These are phyloP conservation scores for Cyclura pinguis DNA, from an alignment of 2,797 vertebrate species.

Conservation along the genomic window DNA sequence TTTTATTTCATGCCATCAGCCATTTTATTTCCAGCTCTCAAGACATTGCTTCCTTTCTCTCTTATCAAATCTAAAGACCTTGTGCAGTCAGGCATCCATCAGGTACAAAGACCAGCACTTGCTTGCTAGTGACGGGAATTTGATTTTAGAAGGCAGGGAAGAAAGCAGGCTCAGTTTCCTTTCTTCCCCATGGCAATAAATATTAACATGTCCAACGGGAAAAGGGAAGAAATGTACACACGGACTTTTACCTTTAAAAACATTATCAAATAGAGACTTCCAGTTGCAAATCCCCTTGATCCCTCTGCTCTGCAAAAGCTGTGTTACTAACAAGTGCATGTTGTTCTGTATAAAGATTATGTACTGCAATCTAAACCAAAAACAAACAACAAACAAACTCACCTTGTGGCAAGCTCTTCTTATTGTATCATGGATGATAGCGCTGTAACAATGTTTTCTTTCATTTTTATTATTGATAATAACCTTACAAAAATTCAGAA, in stretches of 20 bases:
- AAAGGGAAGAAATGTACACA: neutral
- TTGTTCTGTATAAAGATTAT: neutral
- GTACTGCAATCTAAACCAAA: fast-evolving
- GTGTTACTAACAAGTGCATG: neutral
- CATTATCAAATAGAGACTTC: neutral
- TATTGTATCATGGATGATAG: neutral
- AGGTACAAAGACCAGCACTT: conserved; percentile 14
- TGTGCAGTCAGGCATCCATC: neutral
- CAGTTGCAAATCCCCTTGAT: neutral
- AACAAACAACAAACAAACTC: too few relatives aligned
- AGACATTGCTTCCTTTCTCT: conserved; percentile 8
- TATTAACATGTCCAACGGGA: neutral
- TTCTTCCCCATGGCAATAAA: neutral
- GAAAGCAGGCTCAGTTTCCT: conserved; percentile 26
- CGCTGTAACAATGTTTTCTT: neutral
- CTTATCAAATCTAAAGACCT: conserved; percentile 35
- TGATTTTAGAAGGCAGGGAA: conserved; percentile 39
- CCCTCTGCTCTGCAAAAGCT: neutral
- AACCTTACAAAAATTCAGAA: neutral
- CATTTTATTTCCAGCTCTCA: conserved; percentile 39
- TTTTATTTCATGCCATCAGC: conserved; percentile 56
- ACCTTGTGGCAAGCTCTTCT: neutral
- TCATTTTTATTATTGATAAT: neutral
- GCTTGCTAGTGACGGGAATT: fast-evolving
- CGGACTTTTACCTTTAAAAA: neutral